These are phyloP conservation scores for Ptilodon capucinus DNA, from an alignment of 2,888 invertebrate species.

Conservation along the genomic window DNA sequence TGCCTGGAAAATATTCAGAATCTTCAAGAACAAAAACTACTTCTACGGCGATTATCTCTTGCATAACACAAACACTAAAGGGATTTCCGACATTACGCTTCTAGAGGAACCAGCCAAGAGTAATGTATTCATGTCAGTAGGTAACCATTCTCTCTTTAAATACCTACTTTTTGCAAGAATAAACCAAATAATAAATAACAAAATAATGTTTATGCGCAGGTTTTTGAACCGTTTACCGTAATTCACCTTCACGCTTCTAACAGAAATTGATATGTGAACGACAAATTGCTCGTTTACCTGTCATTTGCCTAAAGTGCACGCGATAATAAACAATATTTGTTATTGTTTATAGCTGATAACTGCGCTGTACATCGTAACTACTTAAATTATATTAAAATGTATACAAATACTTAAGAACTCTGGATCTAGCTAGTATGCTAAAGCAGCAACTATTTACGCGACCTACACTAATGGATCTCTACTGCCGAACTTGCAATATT, in stretches of 20 bases:
- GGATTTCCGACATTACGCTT: too few species aligned
- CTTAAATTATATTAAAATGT: too few species aligned
- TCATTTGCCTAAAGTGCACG: not conserved
- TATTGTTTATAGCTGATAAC: not conserved
- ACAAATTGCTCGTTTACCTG: not conserved
- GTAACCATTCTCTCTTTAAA: not conserved
- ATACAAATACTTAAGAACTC: too few species aligned
- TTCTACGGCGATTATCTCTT: too few species aligned
- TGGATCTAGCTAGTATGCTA: too few species aligned
- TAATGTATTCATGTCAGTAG: not conserved
- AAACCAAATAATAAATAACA: not conserved
- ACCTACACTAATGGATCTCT: too few species aligned
- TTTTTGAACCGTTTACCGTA: constrained; percentile 14
- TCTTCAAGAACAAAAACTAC: too few species aligned
- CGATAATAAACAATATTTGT: not conserved
- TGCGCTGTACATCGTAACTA: not conserved
- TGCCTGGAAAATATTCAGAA: too few species aligned
- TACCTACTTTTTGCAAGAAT: not conserved
- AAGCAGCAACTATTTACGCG: too few species aligned
- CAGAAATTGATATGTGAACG: not conserved
- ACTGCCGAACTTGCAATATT: too few species aligned
- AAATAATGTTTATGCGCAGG: constrained; percentile 4
- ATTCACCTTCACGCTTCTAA: constrained; percentile 15
- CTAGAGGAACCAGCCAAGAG: too few species aligned
- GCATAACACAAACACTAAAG: too few species aligned